Evolutionary conservation across 2,797 vertebrate species (phyloP).

Genomic region (Linurgus olivaceus): DNA sequence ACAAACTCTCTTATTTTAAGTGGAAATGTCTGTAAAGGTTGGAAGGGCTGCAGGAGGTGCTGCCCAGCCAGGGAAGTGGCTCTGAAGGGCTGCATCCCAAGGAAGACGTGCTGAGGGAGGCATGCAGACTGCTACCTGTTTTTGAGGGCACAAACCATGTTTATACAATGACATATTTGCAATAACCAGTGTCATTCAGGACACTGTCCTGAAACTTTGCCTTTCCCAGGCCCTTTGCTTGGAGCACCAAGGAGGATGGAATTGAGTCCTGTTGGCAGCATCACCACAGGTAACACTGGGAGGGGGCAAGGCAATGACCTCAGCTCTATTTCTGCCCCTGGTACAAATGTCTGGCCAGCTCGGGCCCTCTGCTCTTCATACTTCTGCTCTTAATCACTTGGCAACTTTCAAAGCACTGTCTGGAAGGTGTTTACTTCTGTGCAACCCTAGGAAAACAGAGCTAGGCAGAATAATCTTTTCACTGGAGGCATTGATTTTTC

Average conservation of each 20-base stretch:
- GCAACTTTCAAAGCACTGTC: constrained; percentile 24
- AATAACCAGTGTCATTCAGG: background rate
- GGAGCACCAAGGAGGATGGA: background rate
- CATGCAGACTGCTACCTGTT: constrained; percentile 16
- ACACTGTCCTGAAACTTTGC: background rate
- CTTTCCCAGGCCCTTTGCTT: background rate
- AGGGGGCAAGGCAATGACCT: background rate
- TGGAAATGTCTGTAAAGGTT: background rate
- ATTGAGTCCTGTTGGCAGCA: background rate
- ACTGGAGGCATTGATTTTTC: background rate
- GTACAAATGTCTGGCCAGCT: constrained; percentile 29
- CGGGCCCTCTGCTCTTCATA: constrained; percentile 27
- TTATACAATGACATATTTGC: constrained; percentile 8
- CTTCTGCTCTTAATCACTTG: constrained; percentile 58
- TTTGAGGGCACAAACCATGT: constrained; percentile 6
- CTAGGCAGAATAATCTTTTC: constrained; percentile 10
- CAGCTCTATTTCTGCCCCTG: constrained; percentile 36
- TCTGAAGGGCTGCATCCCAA: background rate
- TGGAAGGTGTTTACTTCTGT: constrained; percentile 62
- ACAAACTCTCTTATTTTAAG: background rate
- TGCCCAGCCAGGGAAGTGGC: background rate
- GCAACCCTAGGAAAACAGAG: constrained; percentile 41
- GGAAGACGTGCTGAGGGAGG: background rate
- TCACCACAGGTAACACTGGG: background rate
- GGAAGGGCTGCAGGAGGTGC: background rate